A percentile compares a stretch with the other conserved stretches of the same genome.
These are phyloP conservation scores for Leuciscus idus DNA, from an alignment of 2,113 vertebrate species.

Conservation along the genomic window DNA sequence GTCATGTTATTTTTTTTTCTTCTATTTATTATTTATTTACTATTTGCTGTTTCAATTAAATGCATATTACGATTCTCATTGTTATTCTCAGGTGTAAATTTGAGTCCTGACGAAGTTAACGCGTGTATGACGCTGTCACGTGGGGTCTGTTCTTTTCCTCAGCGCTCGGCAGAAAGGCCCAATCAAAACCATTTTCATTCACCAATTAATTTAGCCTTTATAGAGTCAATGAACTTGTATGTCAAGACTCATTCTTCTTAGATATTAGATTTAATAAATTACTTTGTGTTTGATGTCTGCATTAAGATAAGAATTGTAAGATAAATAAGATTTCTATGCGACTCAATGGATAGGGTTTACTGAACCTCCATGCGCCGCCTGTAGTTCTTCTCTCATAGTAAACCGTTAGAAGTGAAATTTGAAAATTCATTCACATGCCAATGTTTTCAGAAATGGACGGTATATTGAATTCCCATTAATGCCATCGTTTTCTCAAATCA, in stretches of 20 bases:
- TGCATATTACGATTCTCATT: background rate
- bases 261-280: background rate
- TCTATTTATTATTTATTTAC: background rate
- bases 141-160: background rate
- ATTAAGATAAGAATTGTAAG: background rate
- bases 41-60: background rate
- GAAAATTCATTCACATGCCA: too few species aligned
- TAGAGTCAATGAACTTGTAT: background rate
- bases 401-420: background rate
- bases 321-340: background rate
- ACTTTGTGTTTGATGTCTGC: background rate
- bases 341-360: background rate
- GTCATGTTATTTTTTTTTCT: too few species aligned
- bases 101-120: background rate
- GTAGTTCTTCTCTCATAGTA: background rate
- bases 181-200: background rate
- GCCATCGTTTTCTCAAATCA: too few species aligned
- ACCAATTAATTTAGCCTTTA: background rate
- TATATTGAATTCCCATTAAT: too few species aligned
- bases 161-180: background rate
- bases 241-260: background rate
- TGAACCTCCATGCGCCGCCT: background rate
- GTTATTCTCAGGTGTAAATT: background rate
- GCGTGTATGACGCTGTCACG: background rate
- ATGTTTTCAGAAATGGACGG: too few species aligned